phyloP scores from a whole-genome alignment of 2,113 vertebrate species.

The Actinemys pallida region DNA sequence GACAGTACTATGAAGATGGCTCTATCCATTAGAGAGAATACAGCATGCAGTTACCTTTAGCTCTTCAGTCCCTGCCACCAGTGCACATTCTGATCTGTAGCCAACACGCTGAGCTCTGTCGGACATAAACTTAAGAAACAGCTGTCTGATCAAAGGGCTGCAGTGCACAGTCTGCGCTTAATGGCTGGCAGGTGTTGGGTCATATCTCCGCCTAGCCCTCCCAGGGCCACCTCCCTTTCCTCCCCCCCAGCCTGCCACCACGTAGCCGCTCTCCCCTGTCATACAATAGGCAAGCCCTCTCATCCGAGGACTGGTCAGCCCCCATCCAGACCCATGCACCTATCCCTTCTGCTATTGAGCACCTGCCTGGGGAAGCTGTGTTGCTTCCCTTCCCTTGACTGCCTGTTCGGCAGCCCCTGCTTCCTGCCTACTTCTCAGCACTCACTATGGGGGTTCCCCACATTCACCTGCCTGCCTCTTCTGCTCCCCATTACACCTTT shows the following conservation, averaged over 20 bases:
- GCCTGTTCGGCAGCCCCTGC: background rate
- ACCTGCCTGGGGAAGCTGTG: background rate
- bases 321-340: background rate
- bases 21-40: background rate
- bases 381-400: background rate
- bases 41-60: background rate
- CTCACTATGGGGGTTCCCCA: background rate
- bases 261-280: background rate
- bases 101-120: background rate
- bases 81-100: background rate
- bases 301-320: background rate
- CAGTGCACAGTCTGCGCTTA: background rate
- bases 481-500: background rate
- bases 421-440: background rate
- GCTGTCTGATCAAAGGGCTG: background rate
- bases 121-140: background rate
- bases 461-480: background rate
- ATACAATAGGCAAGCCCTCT: background rate
- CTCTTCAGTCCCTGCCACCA: background rate
- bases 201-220: background rate
- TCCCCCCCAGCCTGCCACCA: background rate
- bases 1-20: background rate
- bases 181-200: background rate
- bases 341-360: background rate
- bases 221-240: background rate